phyloP scores from a whole-genome alignment of 2,888 invertebrate species.

The Dynastes maya region DNA sequence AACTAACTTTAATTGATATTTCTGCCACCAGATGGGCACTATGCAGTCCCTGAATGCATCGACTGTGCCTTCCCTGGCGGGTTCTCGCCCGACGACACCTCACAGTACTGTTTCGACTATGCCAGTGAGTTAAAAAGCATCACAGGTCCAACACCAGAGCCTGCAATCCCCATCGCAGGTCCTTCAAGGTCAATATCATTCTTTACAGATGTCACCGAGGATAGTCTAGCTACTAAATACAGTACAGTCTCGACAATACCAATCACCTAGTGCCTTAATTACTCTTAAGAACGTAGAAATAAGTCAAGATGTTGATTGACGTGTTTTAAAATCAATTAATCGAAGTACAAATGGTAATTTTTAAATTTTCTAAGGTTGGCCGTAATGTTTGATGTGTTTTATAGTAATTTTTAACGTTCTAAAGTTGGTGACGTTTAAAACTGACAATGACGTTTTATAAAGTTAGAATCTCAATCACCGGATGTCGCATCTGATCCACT shows the following conservation, averaged over 20 bases:
- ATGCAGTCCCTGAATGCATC: conserved; percentile 89
- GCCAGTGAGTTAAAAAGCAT: conserved; percentile 77
- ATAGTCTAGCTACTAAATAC: conserved; percentile 56
- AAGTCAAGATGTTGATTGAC: no score
- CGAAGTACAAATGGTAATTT: no score
- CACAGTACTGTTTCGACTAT: conserved; percentile 93
- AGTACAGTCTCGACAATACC: conserved; percentile 59
- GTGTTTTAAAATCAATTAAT: no score
- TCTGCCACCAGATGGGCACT: conserved; percentile 83
- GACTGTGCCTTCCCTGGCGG: conserved; percentile 88
- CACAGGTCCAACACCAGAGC: conserved; percentile 28
- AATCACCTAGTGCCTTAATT: conserved; percentile 45
- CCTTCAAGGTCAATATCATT: conserved; percentile 63
- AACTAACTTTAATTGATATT: background rate
- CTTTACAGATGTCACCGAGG: conserved; percentile 61
- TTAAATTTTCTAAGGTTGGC: no score
- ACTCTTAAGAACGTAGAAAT: background rate
- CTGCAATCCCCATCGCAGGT: conserved; percentile 52
- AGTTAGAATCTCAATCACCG: no score
- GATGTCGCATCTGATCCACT: no score
- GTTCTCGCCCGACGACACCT: conserved; percentile 91
- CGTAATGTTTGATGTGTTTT: no score
- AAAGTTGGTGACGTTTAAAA: no score
- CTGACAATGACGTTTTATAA: no score
- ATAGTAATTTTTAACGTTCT: no score